Evolutionary conservation across 2,888 invertebrate species (phyloP), one percentile per base, ranked within the genome.

Genomic region (Labia minor): DNA sequence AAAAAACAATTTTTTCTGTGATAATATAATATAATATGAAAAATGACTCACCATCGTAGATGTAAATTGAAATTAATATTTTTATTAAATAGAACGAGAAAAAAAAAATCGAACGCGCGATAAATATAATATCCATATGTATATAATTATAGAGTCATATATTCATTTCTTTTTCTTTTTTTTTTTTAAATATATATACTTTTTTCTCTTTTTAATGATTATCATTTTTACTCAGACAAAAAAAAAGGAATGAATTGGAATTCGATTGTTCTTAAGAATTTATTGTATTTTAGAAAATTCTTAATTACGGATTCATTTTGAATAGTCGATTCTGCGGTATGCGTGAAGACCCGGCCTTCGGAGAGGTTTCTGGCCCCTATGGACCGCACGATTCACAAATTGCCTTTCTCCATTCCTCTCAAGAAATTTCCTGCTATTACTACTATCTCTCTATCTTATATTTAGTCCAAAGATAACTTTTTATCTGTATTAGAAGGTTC

Each of bases 241-340:
- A 49, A 49, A 49, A 49, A 33, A 33, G 11, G 33, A 33, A 49
- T 49, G 49, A 49, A 49, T 49, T 49, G 49, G 49, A 49, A 49
- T 49, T 49, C 49, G 49, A 49, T 49, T 49, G 49, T 49, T 49
- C 49, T 49, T 49, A 49, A 49, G 49, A 49, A 49, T 49, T 49
- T 49, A 49, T 49, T 49, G 16, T 49, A 49, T 49, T 3, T 8
- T 49, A 49, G 49, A 49, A 49, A 49, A 49, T 49, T 49, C 14
- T 49, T 49, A n/a, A 49, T 49, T 49, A 49, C 49, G 49, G 16
- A 49, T 49, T 49, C 49, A 16, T 49, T 49, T 49, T 49, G 49
- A 49, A 49, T 49, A 49, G 49, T 49, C 49, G 49, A 49, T 49
- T 11, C 49, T 49, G 49, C 49, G 49, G 49, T 49, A 49, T 49